phyloP scores from a whole-genome alignment of 2,113 vertebrate species.

The Ceyx melanurus region DNA sequence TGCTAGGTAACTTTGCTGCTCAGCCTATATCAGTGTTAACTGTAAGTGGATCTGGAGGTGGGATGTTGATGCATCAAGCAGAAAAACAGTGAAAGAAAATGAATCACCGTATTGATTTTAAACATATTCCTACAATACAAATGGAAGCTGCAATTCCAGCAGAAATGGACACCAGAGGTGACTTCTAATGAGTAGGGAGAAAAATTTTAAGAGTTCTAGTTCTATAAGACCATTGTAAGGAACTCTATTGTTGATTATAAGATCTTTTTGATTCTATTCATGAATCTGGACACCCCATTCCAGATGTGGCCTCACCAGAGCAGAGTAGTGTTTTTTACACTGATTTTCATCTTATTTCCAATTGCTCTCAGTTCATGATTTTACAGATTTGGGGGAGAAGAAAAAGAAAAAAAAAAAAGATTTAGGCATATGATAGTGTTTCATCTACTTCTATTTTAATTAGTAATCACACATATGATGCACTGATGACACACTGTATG shows the following conservation, averaged over 20 bases:
- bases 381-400: not conserved
- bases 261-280: not conserved
- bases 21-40: not conserved
- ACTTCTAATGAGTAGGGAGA: not conserved
- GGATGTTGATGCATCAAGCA: not conserved
- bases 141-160: not conserved
- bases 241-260: not conserved
- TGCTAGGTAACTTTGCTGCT: not conserved
- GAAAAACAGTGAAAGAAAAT: not conserved
- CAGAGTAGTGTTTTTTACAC: not conserved
- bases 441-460: not conserved
- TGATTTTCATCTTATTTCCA: not conserved
- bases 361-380: not conserved
- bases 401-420: not conserved
- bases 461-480: not conserved
- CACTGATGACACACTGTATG: not conserved
- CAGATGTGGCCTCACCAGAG: too few relatives aligned
- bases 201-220: not conserved
- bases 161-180: not conserved
- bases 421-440: not conserved
- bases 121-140: not conserved
- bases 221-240: not conserved
- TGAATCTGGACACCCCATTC: not conserved
- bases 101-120: not conserved
- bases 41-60: not conserved